These are phyloP conservation scores for Stenotaenia linearis DNA, from an alignment of 2,888 invertebrate genomes.

Conservation along the genomic window DNA sequence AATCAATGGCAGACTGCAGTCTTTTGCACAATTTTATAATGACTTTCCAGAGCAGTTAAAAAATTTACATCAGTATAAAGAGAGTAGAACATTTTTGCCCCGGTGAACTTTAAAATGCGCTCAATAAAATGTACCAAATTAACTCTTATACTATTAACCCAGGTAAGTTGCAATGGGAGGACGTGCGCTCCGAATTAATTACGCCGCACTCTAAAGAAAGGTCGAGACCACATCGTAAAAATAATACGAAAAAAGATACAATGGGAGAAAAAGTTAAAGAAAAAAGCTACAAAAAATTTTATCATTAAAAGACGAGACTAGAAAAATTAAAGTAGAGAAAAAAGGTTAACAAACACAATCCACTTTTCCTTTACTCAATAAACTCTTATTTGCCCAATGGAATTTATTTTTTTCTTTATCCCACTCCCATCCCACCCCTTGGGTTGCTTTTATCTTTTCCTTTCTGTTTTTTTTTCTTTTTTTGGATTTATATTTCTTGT, in stretches of 20 bases:
- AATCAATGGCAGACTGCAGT: background rate
- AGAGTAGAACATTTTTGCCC: background rate
- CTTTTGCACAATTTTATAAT: background rate
- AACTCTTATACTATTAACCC: background rate
- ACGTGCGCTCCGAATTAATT: background rate
- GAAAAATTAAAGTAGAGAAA: too few species aligned
- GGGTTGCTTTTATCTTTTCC: background rate
- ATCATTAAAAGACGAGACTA: too few species aligned
- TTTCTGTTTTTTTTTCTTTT: background rate
- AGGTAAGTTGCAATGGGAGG: background rate
- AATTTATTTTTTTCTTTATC: background rate
- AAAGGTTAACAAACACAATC: too few species aligned
- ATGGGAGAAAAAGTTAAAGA: background rate
- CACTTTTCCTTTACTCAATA: background rate
- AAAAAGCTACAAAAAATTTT: background rate
- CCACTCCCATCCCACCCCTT: too few species aligned
- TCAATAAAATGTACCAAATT: background rate
- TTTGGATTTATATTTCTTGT: background rate
- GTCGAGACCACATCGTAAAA: background rate
- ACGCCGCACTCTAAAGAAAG: background rate
- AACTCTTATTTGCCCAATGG: background rate
- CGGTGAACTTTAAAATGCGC: background rate
- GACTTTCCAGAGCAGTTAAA: background rate
- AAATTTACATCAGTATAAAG: background rate
- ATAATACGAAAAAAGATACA: background rate